Evolutionary conservation across 2,888 invertebrate genomes (phyloP).

Genomic region (Heliconius erato): DNA sequence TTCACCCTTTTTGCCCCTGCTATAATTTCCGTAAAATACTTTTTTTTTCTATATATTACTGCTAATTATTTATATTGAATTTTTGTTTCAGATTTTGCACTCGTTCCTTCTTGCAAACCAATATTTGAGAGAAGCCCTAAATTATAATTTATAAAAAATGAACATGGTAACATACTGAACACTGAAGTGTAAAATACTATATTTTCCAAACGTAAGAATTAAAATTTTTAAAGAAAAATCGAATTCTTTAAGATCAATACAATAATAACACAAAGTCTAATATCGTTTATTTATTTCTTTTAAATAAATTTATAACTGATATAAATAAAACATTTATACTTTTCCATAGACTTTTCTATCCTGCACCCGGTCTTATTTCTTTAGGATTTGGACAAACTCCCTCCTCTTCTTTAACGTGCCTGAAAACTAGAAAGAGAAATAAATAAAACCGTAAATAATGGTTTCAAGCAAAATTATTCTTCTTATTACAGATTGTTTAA

Average conservation of each 20-base stretch:
- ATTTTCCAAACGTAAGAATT: not conserved
- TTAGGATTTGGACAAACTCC: constrained; percentile 73
- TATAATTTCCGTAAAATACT: not conserved
- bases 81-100: constrained; percentile 68
- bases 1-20: no score
- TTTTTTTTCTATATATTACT: not conserved
- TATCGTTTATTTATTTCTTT: not conserved
- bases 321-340: constrained; percentile 9
- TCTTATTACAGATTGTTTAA: no score
- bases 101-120: constrained; percentile 64
- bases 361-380: constrained; percentile 62
- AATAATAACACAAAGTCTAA: not conserved
- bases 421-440: constrained; percentile 68
- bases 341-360: constrained; percentile 52
- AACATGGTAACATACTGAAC: not conserved
- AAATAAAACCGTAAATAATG: no score
- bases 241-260: not conserved
- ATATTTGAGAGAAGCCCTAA: constrained; percentile 19
- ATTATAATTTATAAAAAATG: not conserved
- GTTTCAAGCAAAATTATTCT: no score
- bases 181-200: not conserved
- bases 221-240: not conserved
- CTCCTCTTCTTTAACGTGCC: constrained; percentile 78
- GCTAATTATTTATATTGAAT: not conserved
- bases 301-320: not conserved